Conservation (phyloP, 2,797 vertebrate species). For the Cheirogaleus major region DNA sequence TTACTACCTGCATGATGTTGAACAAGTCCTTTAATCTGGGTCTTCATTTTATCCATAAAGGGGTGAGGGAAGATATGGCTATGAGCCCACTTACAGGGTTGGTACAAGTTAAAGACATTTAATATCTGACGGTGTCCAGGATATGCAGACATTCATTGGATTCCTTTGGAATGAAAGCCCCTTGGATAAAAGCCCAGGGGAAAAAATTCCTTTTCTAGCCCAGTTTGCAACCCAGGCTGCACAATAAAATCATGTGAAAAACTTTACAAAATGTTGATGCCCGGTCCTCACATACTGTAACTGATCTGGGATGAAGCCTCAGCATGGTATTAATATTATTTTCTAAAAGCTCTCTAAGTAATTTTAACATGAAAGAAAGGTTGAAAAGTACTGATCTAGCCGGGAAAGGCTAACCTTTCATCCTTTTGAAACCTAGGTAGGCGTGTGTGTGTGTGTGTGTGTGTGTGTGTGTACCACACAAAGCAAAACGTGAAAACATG, state of each 20-base stretch:
- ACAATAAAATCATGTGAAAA: not conserved
- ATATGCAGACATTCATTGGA: not conserved
- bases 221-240: not conserved
- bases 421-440: slow-evolving; percentile 15
- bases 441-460: not conserved
- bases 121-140: not conserved
- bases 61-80: not conserved
- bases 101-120: not conserved
- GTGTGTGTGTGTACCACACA: not conserved
- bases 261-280: slow-evolving; percentile 32
- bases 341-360: slow-evolving; percentile 6
- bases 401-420: not conserved
- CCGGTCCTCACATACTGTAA: not conserved
- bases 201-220: not conserved
- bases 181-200: not conserved
- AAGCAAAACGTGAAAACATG: slow-evolving; percentile 12
- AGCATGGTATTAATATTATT: not conserved
- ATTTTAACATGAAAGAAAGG: slow-evolving; percentile 3
- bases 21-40: not conserved
- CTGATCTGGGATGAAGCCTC: not conserved
- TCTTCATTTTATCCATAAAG: slow-evolving; percentile 6
- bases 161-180: not conserved
- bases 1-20: not conserved
- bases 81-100: not conserved
- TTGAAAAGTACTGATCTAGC: not conserved